A percentile compares a stretch with the other conserved stretches of the same genome.
Evolutionary conservation across 2,113 vertebrate species (phyloP).

Genomic region (Elephas maximus): DNA sequence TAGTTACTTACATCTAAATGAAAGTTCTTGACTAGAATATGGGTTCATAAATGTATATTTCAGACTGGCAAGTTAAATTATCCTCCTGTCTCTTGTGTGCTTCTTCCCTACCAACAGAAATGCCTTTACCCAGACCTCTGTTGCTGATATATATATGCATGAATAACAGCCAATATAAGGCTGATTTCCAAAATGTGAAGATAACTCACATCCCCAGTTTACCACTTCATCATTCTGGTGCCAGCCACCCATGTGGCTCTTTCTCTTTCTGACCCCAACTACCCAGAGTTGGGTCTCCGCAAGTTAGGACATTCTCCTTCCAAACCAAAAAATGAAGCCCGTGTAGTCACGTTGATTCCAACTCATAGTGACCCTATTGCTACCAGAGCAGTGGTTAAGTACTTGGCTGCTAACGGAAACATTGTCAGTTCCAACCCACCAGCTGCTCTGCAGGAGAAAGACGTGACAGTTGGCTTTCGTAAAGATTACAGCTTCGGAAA

Average conservation of each 20-base stretch:
- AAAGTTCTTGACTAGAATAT: not conserved
- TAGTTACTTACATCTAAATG: not conserved
- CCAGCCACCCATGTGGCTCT: not conserved
- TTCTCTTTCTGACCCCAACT: not conserved
- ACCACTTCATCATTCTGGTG: not conserved
- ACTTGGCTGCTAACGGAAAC: not conserved
- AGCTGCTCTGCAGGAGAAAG: not conserved
- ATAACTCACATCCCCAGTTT: not conserved
- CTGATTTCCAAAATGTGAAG: not conserved
- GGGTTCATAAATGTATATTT: not conserved
- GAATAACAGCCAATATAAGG: not conserved
- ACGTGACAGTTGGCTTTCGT: not conserved
- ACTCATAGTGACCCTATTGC: not conserved
- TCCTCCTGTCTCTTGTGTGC: not conserved
- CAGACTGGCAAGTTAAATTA: not conserved
- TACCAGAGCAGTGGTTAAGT: not conserved
- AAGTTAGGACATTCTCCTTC: not conserved
- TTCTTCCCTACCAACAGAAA: not conserved
- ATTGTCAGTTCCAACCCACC: not conserved
- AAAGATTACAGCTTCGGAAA: not conserved
- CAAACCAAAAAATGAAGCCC: not conserved
- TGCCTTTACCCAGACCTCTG: fast-evolving
- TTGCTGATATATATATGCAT: not conserved
- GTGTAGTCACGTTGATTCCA: not conserved
- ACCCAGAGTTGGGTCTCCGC: not conserved